Conservation (phyloP, 2,888 invertebrate genomes). For the Hirtodrosophila cameraria region DNA sequence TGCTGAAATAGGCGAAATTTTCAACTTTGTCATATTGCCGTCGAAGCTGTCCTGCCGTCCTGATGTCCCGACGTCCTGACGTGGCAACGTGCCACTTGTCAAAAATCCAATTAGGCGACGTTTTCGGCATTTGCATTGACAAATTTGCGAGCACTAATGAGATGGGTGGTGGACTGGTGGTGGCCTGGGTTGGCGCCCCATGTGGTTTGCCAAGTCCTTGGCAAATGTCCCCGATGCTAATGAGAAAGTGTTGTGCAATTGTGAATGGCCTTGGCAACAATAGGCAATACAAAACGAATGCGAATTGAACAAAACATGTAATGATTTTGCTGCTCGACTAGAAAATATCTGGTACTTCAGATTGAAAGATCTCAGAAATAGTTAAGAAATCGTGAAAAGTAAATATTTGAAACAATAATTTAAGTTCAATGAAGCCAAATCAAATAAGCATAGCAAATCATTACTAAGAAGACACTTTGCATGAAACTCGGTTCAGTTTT, state of each 20-base stretch:
- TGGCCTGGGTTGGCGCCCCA: constrained; percentile 8
- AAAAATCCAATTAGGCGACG: constrained; percentile 67
- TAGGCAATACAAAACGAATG: not conserved
- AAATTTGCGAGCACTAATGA: constrained; percentile 50
- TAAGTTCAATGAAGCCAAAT: too few relatives aligned
- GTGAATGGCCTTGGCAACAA: constrained; percentile 11
- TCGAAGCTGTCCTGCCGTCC: constrained; percentile 33
- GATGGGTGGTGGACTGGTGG: not conserved
- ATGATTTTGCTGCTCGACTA: too few relatives aligned
- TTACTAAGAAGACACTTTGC: too few relatives aligned
- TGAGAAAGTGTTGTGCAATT: constrained; percentile 27
- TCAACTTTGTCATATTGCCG: constrained; percentile 15
- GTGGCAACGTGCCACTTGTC: constrained; percentile 50
- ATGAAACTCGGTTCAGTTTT: too few relatives aligned
- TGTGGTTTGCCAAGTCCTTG: constrained; percentile 16
- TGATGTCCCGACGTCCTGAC: too few relatives aligned
- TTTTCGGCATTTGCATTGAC: constrained; percentile 48
- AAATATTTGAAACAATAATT: too few relatives aligned
- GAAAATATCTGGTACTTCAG: too few relatives aligned
- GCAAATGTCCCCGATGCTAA: constrained; percentile 30
- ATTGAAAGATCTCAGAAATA: too few relatives aligned
- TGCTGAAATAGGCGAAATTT: constrained; percentile 23
- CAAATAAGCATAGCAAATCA: too few relatives aligned
- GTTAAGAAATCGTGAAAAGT: too few relatives aligned
- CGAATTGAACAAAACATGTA: too few relatives aligned